Percentiles rank a stretch among this genome's conserved stretches.
These are phyloP conservation scores for Leptopilina boulardi DNA, from an alignment of 1,140 invertebrate genomes.

Conservation along the genomic window DNA sequence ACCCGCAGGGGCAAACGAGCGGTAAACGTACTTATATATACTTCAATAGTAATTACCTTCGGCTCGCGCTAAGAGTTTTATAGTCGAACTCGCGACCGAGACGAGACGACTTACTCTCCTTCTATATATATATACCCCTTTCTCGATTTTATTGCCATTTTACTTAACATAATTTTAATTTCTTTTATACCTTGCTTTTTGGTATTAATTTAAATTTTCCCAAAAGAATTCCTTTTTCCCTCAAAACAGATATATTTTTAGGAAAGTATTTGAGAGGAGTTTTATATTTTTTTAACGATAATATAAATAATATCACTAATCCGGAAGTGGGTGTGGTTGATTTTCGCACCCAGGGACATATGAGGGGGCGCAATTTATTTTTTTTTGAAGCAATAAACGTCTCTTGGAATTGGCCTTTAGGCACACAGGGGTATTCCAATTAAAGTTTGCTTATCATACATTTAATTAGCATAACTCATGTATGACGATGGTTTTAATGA, in stretches of 20 bases:
- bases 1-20: conserved; percentile 16
- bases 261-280: no score
- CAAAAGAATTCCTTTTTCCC: no score
- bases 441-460: conserved; percentile 65
- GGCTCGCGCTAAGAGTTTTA: conserved; percentile 16
- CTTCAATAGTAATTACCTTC: conserved; percentile 2
- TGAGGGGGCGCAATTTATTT: conserved; percentile 34
- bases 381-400: conserved; percentile 41
- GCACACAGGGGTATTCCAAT: conserved; percentile 63
- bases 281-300: no score
- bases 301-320: no score
- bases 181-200: no score
- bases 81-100: conserved; percentile 24
- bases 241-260: no score
- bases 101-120: conserved; percentile 20
- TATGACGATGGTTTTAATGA: conserved; percentile 57
- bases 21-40: not conserved
- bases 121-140: no score
- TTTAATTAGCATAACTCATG: conserved; percentile 73
- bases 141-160: conserved; percentile 10
- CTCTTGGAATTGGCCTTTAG: conserved; percentile 13
- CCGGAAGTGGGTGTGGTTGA: not conserved
- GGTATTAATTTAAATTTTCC: no score
- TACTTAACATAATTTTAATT: not conserved
- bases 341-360: conserved; percentile 16